Evolutionary conservation across 2,113 vertebrate species (phyloP).

Genomic region (mouse (Mus musculus)): GRCm39 chr1:69011001-69011500

Average conservation of each 20-base stretch:
- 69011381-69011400: too few relatives aligned
- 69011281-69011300: neutral
- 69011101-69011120: neutral
- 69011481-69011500: too few relatives aligned
- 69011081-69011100: neutral
- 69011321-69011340: too few relatives aligned
- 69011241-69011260: neutral
- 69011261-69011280: neutral
- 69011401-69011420: too few relatives aligned
- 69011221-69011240: neutral
- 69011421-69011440: too few relatives aligned
- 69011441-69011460: too few relatives aligned
- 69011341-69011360: too few relatives aligned
- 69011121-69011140: neutral
- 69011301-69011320: too few relatives aligned
- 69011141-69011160: neutral
- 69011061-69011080: too few relatives aligned
- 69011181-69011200: neutral
- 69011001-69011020: neutral
- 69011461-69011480: too few relatives aligned
- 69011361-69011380: too few relatives aligned
- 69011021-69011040: neutral
- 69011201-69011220: neutral
- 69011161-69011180: neutral
- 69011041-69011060: too few relatives aligned